Conservation (phyloP, 2,888 invertebrate genomes). For the Leptura quadrifasciata region DNA sequence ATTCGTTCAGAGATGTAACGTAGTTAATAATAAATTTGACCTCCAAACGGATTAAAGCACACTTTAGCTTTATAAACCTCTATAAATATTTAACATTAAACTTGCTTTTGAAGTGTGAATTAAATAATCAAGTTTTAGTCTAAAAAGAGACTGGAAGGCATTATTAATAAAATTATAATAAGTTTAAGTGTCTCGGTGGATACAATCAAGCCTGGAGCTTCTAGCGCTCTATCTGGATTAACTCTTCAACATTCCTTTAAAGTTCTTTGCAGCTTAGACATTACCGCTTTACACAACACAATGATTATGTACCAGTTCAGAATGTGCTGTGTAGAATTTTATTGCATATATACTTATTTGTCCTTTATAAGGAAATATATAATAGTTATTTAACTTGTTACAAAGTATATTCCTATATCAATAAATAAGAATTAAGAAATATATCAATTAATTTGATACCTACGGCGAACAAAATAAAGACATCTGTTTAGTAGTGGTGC, state of each 20-base stretch:
- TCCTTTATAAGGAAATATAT: too few relatives aligned
- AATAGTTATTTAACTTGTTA: too few relatives aligned
- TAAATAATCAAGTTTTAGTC: slow-evolving; percentile 46
- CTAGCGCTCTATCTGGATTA: slow-evolving; percentile 48
- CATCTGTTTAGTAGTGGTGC: too few relatives aligned
- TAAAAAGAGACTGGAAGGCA: slow-evolving; percentile 44
- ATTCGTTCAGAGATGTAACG: background rate
- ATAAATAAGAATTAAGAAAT: too few relatives aligned
- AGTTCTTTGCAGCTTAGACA: slow-evolving; percentile 47
- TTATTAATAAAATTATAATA: slow-evolving; percentile 56
- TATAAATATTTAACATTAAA: slow-evolving; percentile 37
- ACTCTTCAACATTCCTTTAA: slow-evolving; percentile 55
- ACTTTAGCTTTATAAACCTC: slow-evolving; percentile 27
- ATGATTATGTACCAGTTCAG: slow-evolving; percentile 27
- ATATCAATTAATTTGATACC: too few relatives aligned
- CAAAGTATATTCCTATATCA: too few relatives aligned
- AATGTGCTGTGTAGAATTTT: background rate
- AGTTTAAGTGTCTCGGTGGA: slow-evolving; percentile 49
- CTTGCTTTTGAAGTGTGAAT: slow-evolving; percentile 35
- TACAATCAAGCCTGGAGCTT: slow-evolving; percentile 44
- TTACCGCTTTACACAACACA: slow-evolving; percentile 30
- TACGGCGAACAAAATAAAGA: too few relatives aligned
- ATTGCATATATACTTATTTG: too few relatives aligned
- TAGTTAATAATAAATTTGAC: slow-evolving; percentile 18
- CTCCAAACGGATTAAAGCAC: slow-evolving; percentile 22